Evolutionary conservation across 2,113 vertebrate species (phyloP), one percentile per base, ranked within the genome.

Genomic region (Physeter macrocephalus): DNA sequence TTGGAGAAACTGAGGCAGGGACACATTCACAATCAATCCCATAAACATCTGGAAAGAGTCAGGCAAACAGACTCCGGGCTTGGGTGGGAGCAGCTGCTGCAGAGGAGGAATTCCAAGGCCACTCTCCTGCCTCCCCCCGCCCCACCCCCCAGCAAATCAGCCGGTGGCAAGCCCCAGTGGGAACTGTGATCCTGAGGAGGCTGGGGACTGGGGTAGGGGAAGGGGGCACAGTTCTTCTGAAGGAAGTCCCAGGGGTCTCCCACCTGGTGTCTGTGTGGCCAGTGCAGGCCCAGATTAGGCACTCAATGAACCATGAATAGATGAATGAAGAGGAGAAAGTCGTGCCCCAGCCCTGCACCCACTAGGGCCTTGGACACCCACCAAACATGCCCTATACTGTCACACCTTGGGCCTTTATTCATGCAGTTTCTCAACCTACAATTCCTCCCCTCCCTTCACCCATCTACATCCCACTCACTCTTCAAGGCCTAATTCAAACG

Each of bases 1-100:
- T 29, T 83, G 69, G 89, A 89, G 89, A 96, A 67, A 96, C 71
- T 3, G 96, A 94, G 94, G 75, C 69, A 62, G 41, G 49, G 36
- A 27, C 39, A 54, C 12, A 13, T 41, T 87, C 12, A 62, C 20
- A 74, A 8, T 59, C 18, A 13, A 67, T 14, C 25, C 29, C 54
- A 15, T 8, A 75, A 36, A 43, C 39, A 59, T 46, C 69, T 20
- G 10, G 36, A 57, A 74, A 93, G 83, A 93, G 67, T 87, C 20
- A 59, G 62, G 89, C 29, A 18, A 72, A 77, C 15, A 34, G 59
- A 46, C 27, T 74, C 6, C 29, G 67, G 49, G 46, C 1, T 52
- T 36, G 78, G n/a, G 62, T n/a, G 85, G 5, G 34, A 83, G 39
- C 25, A n/a, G 67, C 29, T 54, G 66, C 31, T 13, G 12, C 11